Evolutionary conservation across 1,140 invertebrate genomes (phyloP).

Genomic region (Eulimnadia texana): DNA sequence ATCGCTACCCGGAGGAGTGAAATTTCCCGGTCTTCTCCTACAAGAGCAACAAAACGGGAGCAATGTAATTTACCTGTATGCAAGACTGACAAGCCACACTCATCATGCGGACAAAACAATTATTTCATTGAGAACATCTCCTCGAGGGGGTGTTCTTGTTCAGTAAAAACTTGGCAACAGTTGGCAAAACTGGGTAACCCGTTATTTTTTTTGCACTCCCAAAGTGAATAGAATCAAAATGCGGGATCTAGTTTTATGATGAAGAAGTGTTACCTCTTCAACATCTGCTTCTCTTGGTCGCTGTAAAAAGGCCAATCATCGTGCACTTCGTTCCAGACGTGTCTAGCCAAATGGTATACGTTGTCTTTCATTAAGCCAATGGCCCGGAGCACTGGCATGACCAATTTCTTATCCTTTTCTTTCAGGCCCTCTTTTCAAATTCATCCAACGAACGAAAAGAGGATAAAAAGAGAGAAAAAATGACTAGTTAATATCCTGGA

Average conservation of each 20-base stretch:
- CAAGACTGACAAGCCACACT: too few relatives aligned
- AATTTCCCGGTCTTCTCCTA: conserved; percentile 70
- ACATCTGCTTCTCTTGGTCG: conserved; percentile 66
- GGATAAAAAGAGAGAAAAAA: background rate
- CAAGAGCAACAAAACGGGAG: conserved; percentile 16
- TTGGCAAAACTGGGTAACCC: background rate
- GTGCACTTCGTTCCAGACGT: conserved; percentile 81
- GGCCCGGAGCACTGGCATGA: conserved; percentile 57
- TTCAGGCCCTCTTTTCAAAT: conserved; percentile 62
- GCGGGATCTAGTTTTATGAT: background rate
- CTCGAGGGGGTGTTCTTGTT: too few relatives aligned
- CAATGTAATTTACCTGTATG: background rate
- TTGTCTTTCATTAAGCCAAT: conserved; percentile 70
- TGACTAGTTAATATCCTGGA: background rate
- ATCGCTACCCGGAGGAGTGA: conserved; percentile 69
- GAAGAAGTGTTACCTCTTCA: conserved; percentile 48
- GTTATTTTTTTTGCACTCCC: background rate
- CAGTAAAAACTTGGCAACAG: too few relatives aligned
- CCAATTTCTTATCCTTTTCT: conserved; percentile 59
- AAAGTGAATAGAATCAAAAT: too few relatives aligned
- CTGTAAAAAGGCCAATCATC: conserved; percentile 88
- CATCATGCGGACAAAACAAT: too few relatives aligned
- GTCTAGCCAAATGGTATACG: conserved; percentile 64
- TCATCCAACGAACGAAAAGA: background rate
- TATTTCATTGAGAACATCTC: too few relatives aligned